Evolutionary conservation across 1,140 invertebrate species (phyloP).

Genomic region (Palaemon carinicauda): DNA sequence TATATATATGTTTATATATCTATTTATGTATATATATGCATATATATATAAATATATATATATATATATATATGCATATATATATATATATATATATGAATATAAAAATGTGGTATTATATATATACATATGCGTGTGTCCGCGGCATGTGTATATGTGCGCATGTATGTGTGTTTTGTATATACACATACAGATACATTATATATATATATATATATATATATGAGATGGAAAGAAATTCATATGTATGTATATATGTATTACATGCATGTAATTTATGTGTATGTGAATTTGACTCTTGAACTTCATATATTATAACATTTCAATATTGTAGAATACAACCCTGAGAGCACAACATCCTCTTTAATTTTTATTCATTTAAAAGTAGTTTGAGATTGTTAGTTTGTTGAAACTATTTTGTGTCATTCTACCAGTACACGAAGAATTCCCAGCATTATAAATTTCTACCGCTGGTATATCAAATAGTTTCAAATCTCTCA

Average conservation of each 20-base stretch:
- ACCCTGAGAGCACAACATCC: too few relatives aligned
- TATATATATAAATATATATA: neutral
- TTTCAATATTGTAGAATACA: too few relatives aligned
- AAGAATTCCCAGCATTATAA: neutral
- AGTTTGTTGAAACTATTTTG: too few relatives aligned
- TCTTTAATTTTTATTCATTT: too few relatives aligned
- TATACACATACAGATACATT: neutral
- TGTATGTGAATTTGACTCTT: too few relatives aligned
- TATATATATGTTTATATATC: neutral
- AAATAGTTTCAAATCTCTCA: neutral
- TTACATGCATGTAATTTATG: too few relatives aligned
- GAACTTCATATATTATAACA: too few relatives aligned
- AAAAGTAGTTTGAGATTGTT: too few relatives aligned
- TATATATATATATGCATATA: neutral
- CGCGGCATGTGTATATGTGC: neutral
- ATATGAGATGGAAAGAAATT: neutral
- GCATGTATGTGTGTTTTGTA: neutral
- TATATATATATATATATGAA: neutral
- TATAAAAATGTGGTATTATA: neutral
- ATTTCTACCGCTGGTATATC: neutral
- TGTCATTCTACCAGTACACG: neutral
- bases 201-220: conserved; percentile 3
- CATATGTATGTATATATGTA: neutral
- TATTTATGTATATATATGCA: neutral
- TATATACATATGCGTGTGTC: neutral